These are phyloP conservation scores for Agrotis puta DNA, from an alignment of 2,888 invertebrate genomes.

Conservation along the genomic window DNA sequence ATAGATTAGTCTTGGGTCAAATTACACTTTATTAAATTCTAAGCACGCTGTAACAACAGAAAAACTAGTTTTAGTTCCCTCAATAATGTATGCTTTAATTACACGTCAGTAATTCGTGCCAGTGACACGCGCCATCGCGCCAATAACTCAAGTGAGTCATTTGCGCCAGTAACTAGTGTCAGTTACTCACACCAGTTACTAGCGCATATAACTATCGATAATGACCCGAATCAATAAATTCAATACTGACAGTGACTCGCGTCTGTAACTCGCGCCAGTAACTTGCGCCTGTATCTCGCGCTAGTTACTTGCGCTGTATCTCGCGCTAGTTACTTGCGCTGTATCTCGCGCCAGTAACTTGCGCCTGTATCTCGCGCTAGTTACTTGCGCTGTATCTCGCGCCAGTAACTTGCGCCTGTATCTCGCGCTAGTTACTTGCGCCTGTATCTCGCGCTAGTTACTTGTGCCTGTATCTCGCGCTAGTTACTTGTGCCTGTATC, in stretches of 20 bases:
- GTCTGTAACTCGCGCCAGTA: neutral
- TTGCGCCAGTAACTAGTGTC: neutral
- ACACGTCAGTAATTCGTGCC: neutral
- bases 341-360: neutral
- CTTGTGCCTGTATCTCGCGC: neutral
- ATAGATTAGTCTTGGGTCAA: neutral
- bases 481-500: neutral
- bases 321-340: neutral
- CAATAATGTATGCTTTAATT: constrained; percentile 26
- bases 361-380: neutral
- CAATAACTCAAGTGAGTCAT: too few relatives aligned
- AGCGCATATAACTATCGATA: neutral
- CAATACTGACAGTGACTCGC: neutral
- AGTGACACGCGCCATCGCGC: neutral
- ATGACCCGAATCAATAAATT: neutral
- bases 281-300: neutral
- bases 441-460: neutral
- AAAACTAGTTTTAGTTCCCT: constrained; percentile 2
- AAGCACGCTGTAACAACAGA: constrained; percentile 5
- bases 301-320: neutral
- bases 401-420: neutral
- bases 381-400: neutral
- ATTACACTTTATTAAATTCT: constrained; percentile 12
- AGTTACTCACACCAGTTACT: neutral
- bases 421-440: too few relatives aligned